Base-by-base conservation (phyloP, 2,113 vertebrate genomes). In the Passer montanus region DNA sequence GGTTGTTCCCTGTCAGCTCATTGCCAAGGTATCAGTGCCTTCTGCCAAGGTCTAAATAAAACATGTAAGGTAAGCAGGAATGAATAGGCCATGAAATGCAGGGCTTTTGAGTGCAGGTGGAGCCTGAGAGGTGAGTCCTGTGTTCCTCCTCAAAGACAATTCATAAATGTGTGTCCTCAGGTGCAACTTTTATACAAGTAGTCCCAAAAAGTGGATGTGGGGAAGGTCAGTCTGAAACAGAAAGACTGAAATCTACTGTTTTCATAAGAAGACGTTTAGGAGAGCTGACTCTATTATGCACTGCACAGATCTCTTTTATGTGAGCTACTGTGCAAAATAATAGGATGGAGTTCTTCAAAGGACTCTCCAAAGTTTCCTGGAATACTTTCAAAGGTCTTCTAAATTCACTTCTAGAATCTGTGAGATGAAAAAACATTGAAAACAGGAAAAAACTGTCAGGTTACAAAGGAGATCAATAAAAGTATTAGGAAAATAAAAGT, bases 41-140 rank as follows among this genome's bases (percentile, higher is more conserved):
- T 56, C 74, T 52, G 9, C 21, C 17, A 2, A 59, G 8, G 8
- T 64, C 37, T 50, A 28, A 75, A 37, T 28, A 43, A 68, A 17
- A 47, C 3, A 7, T 3, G 7, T 37, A 73, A 66, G 10, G 41
- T 52, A 52, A 73, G 31, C 64, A 56, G 39, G 60, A 90, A 83
- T 13, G 1, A 87, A 37, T 10, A 44, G 2, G 4, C 39, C 10
- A 7, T 35, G n/a, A 55, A 55, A 33, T 9, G 13, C 14, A 30
- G 30, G 5, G 17, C 0, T 2, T 37, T 52, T 0, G 0, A 43
- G 28, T 24, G 15, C 8, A 53, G 26, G 24, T 41, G 31, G n/a
- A 89, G 18, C 7, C 37, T 62, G 33, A 64, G 26, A 43, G 9
- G 15, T 2, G 5, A 46, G 24, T 59, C 10, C 39, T 22, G 6